Percentiles rank a stretch among this genome's conserved stretches.
Evolutionary conservation across 2,888 invertebrate genomes (phyloP).

Genomic region (Oligia fasciuncula): DNA sequence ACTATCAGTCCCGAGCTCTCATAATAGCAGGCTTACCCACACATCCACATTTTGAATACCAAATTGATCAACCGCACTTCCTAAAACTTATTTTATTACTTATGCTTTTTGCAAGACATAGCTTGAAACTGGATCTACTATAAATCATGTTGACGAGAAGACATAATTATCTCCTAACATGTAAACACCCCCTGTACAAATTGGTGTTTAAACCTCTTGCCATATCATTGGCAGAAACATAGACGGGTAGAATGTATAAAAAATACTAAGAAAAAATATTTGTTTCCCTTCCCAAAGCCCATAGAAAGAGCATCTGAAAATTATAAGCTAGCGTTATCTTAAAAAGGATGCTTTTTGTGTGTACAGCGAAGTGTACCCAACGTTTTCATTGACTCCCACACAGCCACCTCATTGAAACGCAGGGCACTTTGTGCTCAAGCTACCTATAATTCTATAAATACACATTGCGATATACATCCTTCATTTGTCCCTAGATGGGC

Average conservation of each 20-base stretch:
- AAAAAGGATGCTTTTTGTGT: neutral
- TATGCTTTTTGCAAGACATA: neutral
- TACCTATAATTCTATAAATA: conserved; percentile 1
- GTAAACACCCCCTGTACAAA: neutral
- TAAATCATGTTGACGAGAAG: neutral
- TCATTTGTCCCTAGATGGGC: conserved; percentile 92
- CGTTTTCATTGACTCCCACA: conserved; percentile 7
- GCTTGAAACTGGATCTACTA: neutral
- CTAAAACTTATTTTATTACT: neutral
- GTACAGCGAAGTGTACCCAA: conserved; percentile 4
- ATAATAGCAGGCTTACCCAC: neutral
- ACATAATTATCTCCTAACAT: too few relatives aligned
- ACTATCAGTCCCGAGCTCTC: conserved; percentile 3
- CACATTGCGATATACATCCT: conserved; percentile 7
- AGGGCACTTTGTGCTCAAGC: conserved; percentile 10
- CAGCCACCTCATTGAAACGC: conserved; percentile 4
- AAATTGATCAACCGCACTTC: neutral
- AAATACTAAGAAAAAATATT: neutral
- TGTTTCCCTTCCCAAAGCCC: neutral
- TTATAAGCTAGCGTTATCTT: neutral
- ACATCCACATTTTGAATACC: conserved; percentile 6
- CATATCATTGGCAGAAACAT: neutral
- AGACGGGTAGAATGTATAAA: neutral
- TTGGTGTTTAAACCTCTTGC: neutral
- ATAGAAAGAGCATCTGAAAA: neutral